Evolutionary conservation across 2,888 invertebrate species (phyloP).

Genomic region (Tachystola acroxantha): DNA sequence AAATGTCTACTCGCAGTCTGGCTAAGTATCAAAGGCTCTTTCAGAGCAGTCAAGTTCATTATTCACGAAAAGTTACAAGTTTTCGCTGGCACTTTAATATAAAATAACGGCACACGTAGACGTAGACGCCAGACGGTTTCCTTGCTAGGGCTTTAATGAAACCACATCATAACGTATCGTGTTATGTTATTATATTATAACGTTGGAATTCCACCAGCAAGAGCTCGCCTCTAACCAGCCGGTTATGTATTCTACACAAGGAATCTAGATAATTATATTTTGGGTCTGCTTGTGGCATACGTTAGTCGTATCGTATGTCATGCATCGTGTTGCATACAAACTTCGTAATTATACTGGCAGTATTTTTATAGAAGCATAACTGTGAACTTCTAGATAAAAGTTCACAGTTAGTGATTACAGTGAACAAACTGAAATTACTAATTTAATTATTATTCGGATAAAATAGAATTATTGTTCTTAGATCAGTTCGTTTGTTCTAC

Average conservation of each 20-base stretch:
- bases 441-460: too few relatives aligned
- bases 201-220: constrained; percentile 25
- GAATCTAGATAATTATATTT: constrained; percentile 15
- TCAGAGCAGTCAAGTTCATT: constrained; percentile 3
- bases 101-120: constrained; percentile 22
- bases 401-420: too few relatives aligned
- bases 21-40: constrained; percentile 5
- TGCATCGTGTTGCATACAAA: constrained; percentile 7
- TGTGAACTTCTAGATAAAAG: too few relatives aligned
- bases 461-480: too few relatives aligned
- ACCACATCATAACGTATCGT: constrained; percentile 40
- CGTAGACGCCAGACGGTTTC: constrained; percentile 43
- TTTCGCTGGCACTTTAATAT: constrained; percentile 5
- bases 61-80: constrained; percentile 4
- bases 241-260: constrained; percentile 4
- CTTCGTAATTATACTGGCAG: too few relatives aligned
- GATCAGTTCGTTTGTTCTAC: too few relatives aligned
- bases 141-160: constrained; percentile 43
- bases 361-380: too few relatives aligned
- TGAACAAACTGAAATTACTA: too few relatives aligned
- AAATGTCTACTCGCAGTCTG: too few relatives aligned
- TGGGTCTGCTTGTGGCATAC: constrained; percentile 6
- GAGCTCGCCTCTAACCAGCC: not conserved
- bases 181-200: constrained; percentile 38
- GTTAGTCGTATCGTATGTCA: too few relatives aligned